A percentile compares a stretch with the other conserved stretches of the same genome.
Evolutionary conservation across 2,797 vertebrate genomes (phyloP).

Genomic region (Tragelaphus oryx): DNA sequence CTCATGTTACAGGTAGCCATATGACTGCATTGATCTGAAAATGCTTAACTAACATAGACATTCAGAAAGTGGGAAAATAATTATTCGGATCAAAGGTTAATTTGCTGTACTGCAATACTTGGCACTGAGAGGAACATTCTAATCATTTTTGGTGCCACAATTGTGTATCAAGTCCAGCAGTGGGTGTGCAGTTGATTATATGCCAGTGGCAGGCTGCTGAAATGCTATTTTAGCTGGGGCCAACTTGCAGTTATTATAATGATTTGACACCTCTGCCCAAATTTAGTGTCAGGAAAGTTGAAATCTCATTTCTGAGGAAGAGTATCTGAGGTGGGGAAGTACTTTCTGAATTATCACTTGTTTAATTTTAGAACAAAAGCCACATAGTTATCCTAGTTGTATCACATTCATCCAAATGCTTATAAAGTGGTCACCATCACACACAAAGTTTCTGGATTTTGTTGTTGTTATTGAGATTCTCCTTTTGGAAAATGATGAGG

Average conservation of each 20-base stretch:
- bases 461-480: not conserved
- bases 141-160: slow-evolving; percentile 59
- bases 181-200: slow-evolving; percentile 57
- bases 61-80: slow-evolving; percentile 70
- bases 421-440: slow-evolving; percentile 17
- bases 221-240: slow-evolving; percentile 65
- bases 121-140: slow-evolving; percentile 63
- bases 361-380: slow-evolving; percentile 50
- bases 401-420: slow-evolving; percentile 17
- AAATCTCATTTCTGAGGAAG: slow-evolving; percentile 74
- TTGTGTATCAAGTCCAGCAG: slow-evolving; percentile 68
- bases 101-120: slow-evolving; percentile 68
- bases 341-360: slow-evolving; percentile 72
- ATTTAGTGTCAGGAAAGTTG: slow-evolving; percentile 72
- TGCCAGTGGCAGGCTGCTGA: slow-evolving; percentile 66
- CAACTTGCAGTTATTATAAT: slow-evolving; percentile 68
- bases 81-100: slow-evolving; percentile 77
- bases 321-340: slow-evolving; percentile 64
- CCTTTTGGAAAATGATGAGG: slow-evolving; percentile 5
- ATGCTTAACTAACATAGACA: slow-evolving; percentile 62
- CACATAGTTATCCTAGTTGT: not conserved
- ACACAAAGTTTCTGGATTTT: not conserved
- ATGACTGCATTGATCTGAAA: slow-evolving; percentile 64
- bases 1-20: slow-evolving; percentile 68
- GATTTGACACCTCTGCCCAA: slow-evolving; percentile 71